Evolutionary conservation across 2,888 invertebrate species (phyloP), one percentile per base, ranked within the genome.

Genomic region (Trichogramma evanescens): DNA sequence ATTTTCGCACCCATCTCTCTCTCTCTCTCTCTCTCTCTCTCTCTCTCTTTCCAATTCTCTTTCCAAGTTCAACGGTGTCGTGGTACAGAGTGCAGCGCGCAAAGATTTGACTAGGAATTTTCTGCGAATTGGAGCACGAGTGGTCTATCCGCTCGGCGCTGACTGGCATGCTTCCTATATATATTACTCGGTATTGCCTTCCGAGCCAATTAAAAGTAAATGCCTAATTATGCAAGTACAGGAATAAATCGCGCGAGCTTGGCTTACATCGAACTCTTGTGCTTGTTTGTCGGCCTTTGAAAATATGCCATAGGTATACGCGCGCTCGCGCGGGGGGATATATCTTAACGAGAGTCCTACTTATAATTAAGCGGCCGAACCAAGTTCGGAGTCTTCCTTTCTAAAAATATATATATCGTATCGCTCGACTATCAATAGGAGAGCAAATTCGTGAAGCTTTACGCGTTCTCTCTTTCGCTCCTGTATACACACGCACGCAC

Each of bases 151-250:
- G 26, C 26, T 26, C 3, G 26, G 26, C 26, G 26, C 26, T 26
- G 26, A 26, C 26, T 26, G 26, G 26, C 2, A 26, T 26, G 26
- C 26, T 26, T 26, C 3, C 26, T 26, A 26, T 26, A 26, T 26
- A 26, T 26, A 26, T 39, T 51, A 41, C 42, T 8, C 40, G 13
- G 39, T 53, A 26, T 26, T 26, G 26, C 26, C 26, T 26, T 26
- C 26, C 7, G 10, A 26, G 4, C 46, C 50, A 48, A 61, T 57
- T 58, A 61, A 54, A 6, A 13, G 8, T 41, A 40, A 54, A 57
- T 58, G 50, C 54, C 41, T 58, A 58, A 56, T 58, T 58, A 56
- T 50, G 50, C 50, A 56, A 53, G 56, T 38, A 44, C 42, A 6
- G 7, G 50, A 58, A 58, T 55, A 55, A 52, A 61, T 55, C 10